These are phyloP conservation scores for Esperia sulphurella DNA, from an alignment of 2,888 invertebrate genomes.

Conservation along the genomic window DNA sequence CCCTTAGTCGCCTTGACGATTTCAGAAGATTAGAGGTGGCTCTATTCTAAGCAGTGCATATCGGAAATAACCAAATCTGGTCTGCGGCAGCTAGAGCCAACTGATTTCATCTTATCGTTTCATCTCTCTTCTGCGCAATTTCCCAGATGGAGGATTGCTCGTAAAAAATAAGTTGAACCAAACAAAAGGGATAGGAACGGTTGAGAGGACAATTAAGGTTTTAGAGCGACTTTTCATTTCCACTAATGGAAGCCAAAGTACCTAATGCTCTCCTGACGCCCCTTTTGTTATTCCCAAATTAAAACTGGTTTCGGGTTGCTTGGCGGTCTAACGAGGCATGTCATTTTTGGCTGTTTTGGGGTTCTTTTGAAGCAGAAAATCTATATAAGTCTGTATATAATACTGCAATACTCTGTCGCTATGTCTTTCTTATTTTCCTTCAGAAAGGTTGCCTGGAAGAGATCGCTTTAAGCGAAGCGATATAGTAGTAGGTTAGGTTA, in stretches of 20 bases:
- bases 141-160: slow-evolving; percentile 22
- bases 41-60: too few species aligned
- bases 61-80: too few species aligned
- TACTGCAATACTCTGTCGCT: too few species aligned
- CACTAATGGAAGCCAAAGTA: slow-evolving; percentile 29
- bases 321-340: neutral
- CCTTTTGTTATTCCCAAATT: slow-evolving; percentile 11
- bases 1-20: too few species aligned
- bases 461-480: too few species aligned
- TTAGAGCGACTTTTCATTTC: slow-evolving; percentile 27
- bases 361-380: too few species aligned
- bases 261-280: slow-evolving; percentile 17
- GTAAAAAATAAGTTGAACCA: slow-evolving; percentile 25
- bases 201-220: slow-evolving; percentile 22
- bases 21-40: too few species aligned
- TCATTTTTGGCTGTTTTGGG: too few species aligned
- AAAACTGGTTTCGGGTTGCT: slow-evolving; percentile 4
- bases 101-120: neutral
- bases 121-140: slow-evolving; percentile 17
- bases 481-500: too few species aligned
- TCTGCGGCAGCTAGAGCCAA: neutral
- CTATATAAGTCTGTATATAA: too few species aligned
- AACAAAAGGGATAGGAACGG: slow-evolving; percentile 24
- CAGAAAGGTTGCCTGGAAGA: too few species aligned
- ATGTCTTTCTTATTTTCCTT: too few species aligned